Evolutionary conservation across 2,888 invertebrate genomes (phyloP).

Genomic region (Ischnura elegans): DNA sequence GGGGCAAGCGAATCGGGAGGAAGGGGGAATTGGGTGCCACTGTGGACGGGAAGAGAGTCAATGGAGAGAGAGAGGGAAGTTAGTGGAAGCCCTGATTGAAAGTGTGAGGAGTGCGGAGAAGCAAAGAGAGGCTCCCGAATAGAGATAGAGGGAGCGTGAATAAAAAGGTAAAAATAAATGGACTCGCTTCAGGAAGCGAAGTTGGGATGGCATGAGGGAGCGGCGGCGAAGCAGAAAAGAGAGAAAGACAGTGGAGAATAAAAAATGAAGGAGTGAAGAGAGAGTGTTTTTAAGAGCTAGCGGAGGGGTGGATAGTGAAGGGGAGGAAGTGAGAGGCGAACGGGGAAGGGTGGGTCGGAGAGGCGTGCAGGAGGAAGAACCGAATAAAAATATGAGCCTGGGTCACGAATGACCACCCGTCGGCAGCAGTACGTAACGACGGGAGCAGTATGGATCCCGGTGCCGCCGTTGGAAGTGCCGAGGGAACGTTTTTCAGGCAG

Average conservation of each 20-base stretch:
- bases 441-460: constrained; percentile 63
- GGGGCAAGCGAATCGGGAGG: neutral
- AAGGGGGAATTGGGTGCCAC: neutral
- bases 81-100: neutral
- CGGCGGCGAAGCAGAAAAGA: neutral
- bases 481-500: constrained; percentile 47
- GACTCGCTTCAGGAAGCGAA: constrained; percentile 55
- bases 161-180: constrained; percentile 40
- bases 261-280: constrained; percentile 19
- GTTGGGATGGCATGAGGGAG: neutral
- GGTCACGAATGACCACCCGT: constrained; percentile 67
- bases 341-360: neutral
- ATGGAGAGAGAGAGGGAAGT: constrained; percentile 5
- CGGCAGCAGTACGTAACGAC: constrained; percentile 59
- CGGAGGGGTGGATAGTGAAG: neutral
- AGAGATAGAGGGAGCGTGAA: neutral
- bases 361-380: constrained; percentile 39
- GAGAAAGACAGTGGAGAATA: constrained; percentile 43
- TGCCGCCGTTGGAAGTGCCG: constrained; percentile 50
- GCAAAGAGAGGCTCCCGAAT: neutral
- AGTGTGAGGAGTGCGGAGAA: neutral
- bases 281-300: neutral
- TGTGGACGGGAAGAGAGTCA: neutral
- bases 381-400: constrained; percentile 65
- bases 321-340: neutral